phyloP scores from a whole-genome alignment of 2,888 invertebrate species.

The Electrophaes corylata region DNA sequence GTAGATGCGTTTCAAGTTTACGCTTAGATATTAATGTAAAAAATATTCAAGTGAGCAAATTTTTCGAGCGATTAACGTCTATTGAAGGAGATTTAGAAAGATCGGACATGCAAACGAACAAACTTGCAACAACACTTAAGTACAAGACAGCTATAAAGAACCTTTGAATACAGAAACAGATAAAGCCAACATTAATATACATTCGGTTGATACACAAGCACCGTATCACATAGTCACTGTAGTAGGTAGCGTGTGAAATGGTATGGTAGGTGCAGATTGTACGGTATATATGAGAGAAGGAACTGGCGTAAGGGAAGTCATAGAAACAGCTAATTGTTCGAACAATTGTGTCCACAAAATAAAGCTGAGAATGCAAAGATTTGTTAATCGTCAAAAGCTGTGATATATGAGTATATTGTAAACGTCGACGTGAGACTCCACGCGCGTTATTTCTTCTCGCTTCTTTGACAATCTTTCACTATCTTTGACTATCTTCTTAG shows the following conservation, averaged over 20 bases:
- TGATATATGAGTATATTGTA: conserved; percentile 79
- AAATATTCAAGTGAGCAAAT: conserved; percentile 71
- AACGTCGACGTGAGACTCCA: conserved; percentile 62
- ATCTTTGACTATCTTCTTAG: conserved; percentile 52
- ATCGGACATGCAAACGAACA: conserved; percentile 30
- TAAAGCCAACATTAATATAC: neutral
- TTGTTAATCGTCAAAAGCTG: conserved; percentile 84
- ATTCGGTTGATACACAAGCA: conserved; percentile 24
- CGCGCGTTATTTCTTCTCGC: conserved; percentile 66
- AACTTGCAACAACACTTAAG: conserved; percentile 1
- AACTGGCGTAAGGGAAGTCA: conserved; percentile 40
- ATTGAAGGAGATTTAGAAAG: conserved; percentile 32
- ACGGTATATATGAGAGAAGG: conserved; percentile 9
- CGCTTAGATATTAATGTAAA: conserved; percentile 70
- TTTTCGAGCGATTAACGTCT: conserved; percentile 73
- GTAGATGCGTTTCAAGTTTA: conserved; percentile 72
- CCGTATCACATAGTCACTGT: conserved; percentile 24
- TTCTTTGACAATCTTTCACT: conserved; percentile 56
- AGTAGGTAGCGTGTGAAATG: conserved; percentile 4
- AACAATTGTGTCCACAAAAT: conserved; percentile 74
- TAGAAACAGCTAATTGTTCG: conserved; percentile 71
- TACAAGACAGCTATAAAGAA: neutral
- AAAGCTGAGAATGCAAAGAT: conserved; percentile 83
- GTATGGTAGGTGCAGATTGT: conserved; percentile 6
- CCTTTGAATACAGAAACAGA: neutral